These are phyloP conservation scores for Callinectes sapidus DNA, from an alignment of 2,888 invertebrate species.

Conservation along the genomic window DNA sequence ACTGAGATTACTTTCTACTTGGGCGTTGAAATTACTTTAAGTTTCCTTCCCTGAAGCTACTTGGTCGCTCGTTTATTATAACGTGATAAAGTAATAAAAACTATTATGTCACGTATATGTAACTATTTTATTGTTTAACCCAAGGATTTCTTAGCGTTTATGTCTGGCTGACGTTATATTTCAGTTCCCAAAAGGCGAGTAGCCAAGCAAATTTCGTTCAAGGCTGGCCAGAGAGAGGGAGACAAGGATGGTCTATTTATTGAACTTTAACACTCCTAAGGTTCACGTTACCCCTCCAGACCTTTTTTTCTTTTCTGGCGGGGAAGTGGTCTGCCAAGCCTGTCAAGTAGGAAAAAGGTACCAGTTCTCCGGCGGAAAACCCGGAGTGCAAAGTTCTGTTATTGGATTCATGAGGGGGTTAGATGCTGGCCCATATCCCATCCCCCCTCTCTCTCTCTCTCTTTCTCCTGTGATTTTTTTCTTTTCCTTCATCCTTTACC, in stretches of 20 bases:
- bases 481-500: not conserved
- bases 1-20: not conserved
- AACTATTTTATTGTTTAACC: not conserved
- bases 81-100: not conserved
- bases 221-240: not conserved
- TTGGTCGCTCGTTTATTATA: not conserved
- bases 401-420: not conserved
- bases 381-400: not conserved
- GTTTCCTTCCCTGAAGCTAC: not conserved
- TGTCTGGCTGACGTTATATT: not conserved
- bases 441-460: not conserved
- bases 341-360: not conserved
- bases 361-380: not conserved
- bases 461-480: not conserved
- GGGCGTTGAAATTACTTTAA: not conserved
- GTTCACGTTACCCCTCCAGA: not conserved
- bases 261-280: not conserved
- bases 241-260: not conserved
- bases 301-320: not conserved
- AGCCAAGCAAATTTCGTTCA: not conserved
- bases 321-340: not conserved
- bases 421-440: not conserved
- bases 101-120: not conserved
- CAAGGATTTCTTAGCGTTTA: not conserved
- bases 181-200: not conserved